Base-by-base conservation (phyloP, 2,888 invertebrate species). In the Adela reaumurella region DNA sequence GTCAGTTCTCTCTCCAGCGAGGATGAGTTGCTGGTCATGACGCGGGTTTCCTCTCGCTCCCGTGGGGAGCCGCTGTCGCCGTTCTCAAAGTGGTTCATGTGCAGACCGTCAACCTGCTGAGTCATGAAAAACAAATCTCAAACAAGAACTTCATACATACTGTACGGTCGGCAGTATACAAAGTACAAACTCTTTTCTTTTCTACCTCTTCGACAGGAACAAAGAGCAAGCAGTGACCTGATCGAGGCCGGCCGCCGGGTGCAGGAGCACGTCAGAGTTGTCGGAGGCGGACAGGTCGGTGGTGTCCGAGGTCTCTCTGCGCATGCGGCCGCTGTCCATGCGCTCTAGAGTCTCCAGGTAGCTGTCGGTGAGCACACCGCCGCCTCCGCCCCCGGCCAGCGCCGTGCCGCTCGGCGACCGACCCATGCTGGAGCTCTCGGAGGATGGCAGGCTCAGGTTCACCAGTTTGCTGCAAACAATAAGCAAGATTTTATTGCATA, bases 1-100 rank as follows among this genome's bases (percentile, higher is more conserved):
- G 58, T 61, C n/a, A 76, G 62, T 50, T 77, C 77, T 0, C 77
- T 64, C 53, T 77, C 77, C 8, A 77, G 58, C 0, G 77, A 77
- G 0, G 74, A 73, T 0, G 76, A 76, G 35, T 63, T 71, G 55
- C 68, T 67, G 42, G 67, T 62, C n/a, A 69, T 56, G 63, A 71
- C 64, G 53, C 68, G 60, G 0, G 46, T 35, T 14, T 35, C 11
- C 35, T 35, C 41, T 18, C 20, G 6, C 29, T 4, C 14, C 28
- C 42, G 19, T 11, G 43, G 1, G 2, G 62, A 52, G n/a, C 56
- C 2, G 2, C 52, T 46, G 49, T 52, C 45, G 29, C 61, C 57
- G 56, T 60, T 63, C 49, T 69, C 70, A 58, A 74, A 74, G 54
- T 74, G 72, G 50, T 70, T 68, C 0, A 68, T 63, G 48, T 70